A percentile compares a stretch with the other conserved stretches of the same genome.
Conservation (phyloP, 2,113 vertebrate genomes). For the Tyto alba region DNA sequence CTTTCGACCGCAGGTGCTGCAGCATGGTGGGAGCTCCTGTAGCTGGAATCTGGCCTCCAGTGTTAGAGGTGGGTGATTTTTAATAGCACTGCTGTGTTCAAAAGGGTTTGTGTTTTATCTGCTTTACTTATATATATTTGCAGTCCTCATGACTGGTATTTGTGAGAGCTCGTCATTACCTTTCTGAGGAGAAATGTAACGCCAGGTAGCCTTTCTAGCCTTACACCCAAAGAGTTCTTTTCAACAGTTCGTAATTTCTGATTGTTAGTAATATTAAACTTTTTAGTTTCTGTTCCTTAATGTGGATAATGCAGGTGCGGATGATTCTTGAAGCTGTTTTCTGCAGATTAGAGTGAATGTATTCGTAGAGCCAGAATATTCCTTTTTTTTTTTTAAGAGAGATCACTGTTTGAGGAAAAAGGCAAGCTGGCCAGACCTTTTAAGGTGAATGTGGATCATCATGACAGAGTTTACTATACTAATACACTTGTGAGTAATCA, state of each 20-base stretch:
- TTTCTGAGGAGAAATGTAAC: neutral
- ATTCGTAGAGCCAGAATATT: neutral
- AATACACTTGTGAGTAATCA: neutral
- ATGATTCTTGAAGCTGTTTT: neutral
- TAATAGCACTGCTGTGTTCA: neutral
- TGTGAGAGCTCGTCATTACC: neutral
- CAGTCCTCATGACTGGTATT: neutral
- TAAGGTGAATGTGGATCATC: neutral
- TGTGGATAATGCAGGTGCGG: neutral
- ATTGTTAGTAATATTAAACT: neutral
- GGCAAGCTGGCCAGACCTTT: neutral
- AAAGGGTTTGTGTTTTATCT: neutral
- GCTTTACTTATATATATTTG: neutral
- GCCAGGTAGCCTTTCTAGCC: neutral
- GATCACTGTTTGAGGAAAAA: neutral
- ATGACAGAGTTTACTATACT: neutral
- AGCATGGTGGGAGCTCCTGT: rapidly evolving
- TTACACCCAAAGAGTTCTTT: neutral
- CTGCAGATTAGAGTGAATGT: neutral
- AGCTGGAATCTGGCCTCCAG: neutral
- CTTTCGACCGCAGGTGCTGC: neutral
- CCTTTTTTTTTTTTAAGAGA: neutral
- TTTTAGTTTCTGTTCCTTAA: neutral
- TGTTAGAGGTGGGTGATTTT: neutral
- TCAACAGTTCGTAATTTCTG: neutral